A percentile compares a stretch with the other conserved stretches of the same genome.
Evolutionary conservation across 2,888 invertebrate genomes (phyloP).

Genomic region (Nomada ruficornis): DNA sequence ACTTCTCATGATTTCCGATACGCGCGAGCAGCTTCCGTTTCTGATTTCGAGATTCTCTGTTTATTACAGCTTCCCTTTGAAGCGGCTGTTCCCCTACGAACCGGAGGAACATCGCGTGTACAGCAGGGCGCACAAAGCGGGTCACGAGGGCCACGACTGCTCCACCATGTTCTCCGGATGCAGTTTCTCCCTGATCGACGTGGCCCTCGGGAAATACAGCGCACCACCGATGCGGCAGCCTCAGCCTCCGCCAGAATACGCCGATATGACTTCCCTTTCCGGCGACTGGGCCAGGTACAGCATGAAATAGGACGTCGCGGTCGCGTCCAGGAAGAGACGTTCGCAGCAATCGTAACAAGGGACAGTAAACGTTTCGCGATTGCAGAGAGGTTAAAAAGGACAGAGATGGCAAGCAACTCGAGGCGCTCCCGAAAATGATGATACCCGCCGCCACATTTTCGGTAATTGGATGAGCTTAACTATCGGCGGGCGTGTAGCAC

Average conservation of each 20-base stretch:
- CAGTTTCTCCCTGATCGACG: slow-evolving; percentile 89
- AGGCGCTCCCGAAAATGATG: background rate
- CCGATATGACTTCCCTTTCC: slow-evolving; percentile 48
- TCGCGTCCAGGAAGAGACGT: background rate
- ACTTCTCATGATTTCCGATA: background rate
- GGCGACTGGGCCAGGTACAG: slow-evolving; percentile 70
- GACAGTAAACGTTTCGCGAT: background rate
- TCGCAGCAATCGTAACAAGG: no score
- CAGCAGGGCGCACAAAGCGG: slow-evolving; percentile 87
- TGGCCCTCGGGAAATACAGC: slow-evolving; percentile 87
- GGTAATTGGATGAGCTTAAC: slow-evolving; percentile 42
- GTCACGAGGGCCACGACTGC: slow-evolving; percentile 85
- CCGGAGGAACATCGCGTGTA: slow-evolving; percentile 88
- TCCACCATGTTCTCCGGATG: slow-evolving; percentile 86
- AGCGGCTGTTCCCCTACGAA: slow-evolving; percentile 87
- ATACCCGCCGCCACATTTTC: slow-evolving; percentile 25
- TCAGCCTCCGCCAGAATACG: slow-evolving; percentile 41
- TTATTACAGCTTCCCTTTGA: slow-evolving; percentile 88
- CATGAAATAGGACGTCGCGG: slow-evolving; percentile 73
- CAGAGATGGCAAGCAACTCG: background rate
- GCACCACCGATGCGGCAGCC: slow-evolving; percentile 35
- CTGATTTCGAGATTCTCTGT: background rate
- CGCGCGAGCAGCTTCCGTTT: background rate
- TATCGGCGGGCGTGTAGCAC: background rate
- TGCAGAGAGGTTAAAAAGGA: background rate